These are phyloP conservation scores for Nibea coibor DNA, from an alignment of 2,113 vertebrate genomes.

Conservation along the genomic window DNA sequence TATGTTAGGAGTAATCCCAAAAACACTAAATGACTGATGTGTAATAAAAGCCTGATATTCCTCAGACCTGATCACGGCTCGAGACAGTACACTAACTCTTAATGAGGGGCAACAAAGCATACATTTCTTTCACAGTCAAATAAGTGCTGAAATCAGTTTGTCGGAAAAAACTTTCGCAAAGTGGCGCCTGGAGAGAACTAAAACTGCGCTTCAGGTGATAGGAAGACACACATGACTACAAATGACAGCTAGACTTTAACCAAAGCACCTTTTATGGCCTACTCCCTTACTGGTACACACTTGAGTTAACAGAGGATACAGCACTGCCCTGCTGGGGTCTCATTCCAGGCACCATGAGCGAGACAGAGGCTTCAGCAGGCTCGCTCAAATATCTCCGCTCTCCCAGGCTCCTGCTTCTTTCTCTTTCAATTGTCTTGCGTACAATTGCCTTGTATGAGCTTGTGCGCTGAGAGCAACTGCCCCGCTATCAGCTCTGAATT, in stretches of 20 bases:
- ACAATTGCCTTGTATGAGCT: conserved; percentile 52
- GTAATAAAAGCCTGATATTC: conserved; percentile 41
- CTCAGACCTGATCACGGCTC: conserved; percentile 10
- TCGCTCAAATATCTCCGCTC: conserved; percentile 51
- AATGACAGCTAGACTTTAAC: conserved; percentile 59
- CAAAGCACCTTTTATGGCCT: conserved; percentile 49
- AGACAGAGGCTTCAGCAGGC: conserved; percentile 45
- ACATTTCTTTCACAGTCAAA: conserved; percentile 46
- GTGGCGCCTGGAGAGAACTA: conserved; percentile 54
- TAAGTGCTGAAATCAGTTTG: conserved; percentile 58
- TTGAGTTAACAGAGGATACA: conserved; percentile 68
- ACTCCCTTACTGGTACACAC: conserved; percentile 53
- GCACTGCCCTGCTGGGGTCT: conserved; percentile 62
- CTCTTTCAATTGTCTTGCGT: conserved; percentile 33
- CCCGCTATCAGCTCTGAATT: conserved; percentile 52
- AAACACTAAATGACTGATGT: conserved; percentile 27
- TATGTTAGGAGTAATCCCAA: not conserved
- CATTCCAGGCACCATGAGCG: conserved; percentile 54
- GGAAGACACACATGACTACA: conserved; percentile 62
- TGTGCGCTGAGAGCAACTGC: conserved; percentile 35
- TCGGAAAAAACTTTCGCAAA: conserved; percentile 52
- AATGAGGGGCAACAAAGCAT: conserved; percentile 50
- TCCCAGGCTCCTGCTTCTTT: conserved; percentile 38
- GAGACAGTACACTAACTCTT: conserved; percentile 22
- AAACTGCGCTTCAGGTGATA: conserved; percentile 40